Evolutionary conservation across 2,888 invertebrate species (phyloP).

Genomic region (Dryobotodes eremita): DNA sequence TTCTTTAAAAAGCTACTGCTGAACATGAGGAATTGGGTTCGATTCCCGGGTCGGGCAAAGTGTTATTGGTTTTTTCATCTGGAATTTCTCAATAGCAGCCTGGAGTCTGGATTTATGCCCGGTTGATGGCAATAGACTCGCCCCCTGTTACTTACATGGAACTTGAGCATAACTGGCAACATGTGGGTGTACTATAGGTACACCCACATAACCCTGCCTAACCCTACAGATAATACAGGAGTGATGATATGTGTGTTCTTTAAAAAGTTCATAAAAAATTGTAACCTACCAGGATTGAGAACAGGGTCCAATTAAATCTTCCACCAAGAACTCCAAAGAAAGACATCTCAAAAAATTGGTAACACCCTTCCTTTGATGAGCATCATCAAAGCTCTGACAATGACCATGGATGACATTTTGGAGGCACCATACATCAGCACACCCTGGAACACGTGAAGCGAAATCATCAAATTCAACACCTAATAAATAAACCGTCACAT

Average conservation of each 20-base stretch:
- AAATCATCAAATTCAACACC: neutral
- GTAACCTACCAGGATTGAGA: neutral
- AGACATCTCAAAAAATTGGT: neutral
- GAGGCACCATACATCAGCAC: neutral
- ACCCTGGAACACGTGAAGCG: neutral
- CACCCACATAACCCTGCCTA: neutral
- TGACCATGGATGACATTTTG: neutral
- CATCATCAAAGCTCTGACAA: neutral
- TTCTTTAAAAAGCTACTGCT: no score
- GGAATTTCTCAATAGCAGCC: neutral
- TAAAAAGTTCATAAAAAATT: neutral
- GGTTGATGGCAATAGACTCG: neutral
- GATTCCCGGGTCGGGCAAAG: no score
- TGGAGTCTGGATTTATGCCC: neutral
- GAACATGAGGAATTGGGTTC: no score
- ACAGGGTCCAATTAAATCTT: neutral
- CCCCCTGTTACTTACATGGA: neutral
- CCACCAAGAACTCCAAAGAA: neutral
- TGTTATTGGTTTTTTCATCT: neutral
- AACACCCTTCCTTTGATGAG: neutral
- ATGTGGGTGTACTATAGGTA: neutral
- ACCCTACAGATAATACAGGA: neutral
- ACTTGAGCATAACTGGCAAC: neutral
- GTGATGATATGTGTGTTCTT: neutral
- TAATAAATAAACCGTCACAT: neutral